Base-by-base conservation (phyloP, 1,140 invertebrate species). In the Aphelenchoides besseyi region DNA sequence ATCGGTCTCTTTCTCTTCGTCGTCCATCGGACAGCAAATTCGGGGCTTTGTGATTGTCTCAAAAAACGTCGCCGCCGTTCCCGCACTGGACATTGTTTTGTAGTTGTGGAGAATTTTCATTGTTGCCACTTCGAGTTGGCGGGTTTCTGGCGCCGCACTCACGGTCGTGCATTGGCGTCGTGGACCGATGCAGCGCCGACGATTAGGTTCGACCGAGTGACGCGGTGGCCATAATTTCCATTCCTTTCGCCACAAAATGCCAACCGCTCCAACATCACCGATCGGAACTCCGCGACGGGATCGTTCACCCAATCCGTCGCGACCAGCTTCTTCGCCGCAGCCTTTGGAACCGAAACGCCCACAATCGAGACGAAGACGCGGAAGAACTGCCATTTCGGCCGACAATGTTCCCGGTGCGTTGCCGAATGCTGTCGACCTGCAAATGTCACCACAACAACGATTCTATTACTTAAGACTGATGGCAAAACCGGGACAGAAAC, bases 391-490 rank as follows among this genome's bases (percentile, higher is more conserved):
- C 41, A 23, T 23, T 23, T 48, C 41, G 41, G 41, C 12, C 41
- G 41, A 48, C 41, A 48, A 12, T 12, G 41, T 48, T 23, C 12
- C 12, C 41, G 23, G 41, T 23, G 41, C 41, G 41, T 23, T 48
- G 12, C 41, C 41, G 41, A 61, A 61, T 26, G 63, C 12, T 53
- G 73, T 66, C 9, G 30, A 74, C 2, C 67, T 28, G 16, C 26
- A 59, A 28, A 32, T 82, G 68, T 80, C 79, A 16, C 57, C 76
- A 5, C 79, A 84, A 52, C 76, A 84, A 33, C 74, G 79, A 32
- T 83, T 83, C 73, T 83, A 83, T 57, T 83, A 83, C 63, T 61
- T 84, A 12, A 53, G 83, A 33, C 52, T 83, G 52, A 83, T 83
- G 82, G 81, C 82, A 16, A 84, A 84, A 67, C 79, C 82, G 18